phyloP scores from a whole-genome alignment of 1,140 invertebrate genomes.

The Meloidogyne floridensis region DNA sequence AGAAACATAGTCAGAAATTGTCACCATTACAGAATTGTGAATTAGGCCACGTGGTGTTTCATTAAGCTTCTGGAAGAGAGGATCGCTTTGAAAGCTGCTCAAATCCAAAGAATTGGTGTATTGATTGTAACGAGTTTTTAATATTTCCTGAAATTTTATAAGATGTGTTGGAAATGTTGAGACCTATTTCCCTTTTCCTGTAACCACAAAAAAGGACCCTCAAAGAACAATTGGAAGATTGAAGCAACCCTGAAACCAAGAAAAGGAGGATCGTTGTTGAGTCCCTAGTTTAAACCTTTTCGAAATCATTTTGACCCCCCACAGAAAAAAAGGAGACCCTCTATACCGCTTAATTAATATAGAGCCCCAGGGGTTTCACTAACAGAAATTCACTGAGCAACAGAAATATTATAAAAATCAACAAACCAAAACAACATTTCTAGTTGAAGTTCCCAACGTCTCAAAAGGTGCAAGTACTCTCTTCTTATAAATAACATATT shows the following conservation, averaged over 20 bases:
- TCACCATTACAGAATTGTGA: constrained; percentile 42
- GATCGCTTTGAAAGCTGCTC: constrained; percentile 40
- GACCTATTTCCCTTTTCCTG: too few species aligned
- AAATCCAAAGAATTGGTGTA: constrained; percentile 43
- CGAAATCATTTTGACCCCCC: too few species aligned
- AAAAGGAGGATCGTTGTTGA: too few species aligned
- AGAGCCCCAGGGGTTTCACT: too few species aligned
- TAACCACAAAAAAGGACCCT: too few species aligned
- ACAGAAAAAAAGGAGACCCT: too few species aligned
- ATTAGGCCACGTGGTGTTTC: constrained; percentile 19
- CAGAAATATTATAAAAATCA: background rate
- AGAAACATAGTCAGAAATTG: constrained; percentile 29
- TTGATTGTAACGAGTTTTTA: constrained; percentile 35
- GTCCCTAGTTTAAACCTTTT: too few species aligned
- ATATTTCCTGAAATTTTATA: constrained; percentile 31
- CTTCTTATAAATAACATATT: constrained; percentile 31
- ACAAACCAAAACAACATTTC: constrained; percentile 33
- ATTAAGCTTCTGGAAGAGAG: constrained; percentile 19
- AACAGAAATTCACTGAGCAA: background rate
- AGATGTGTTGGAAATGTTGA: too few species aligned
- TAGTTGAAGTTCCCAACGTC: constrained; percentile 5
- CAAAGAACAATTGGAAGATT: too few species aligned
- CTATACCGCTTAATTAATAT: too few species aligned
- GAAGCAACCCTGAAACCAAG: too few species aligned
- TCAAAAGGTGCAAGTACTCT: constrained; percentile 37